Base-by-base conservation (phyloP, 92 coral and sea anemone species). In the Porites rus region DNA sequence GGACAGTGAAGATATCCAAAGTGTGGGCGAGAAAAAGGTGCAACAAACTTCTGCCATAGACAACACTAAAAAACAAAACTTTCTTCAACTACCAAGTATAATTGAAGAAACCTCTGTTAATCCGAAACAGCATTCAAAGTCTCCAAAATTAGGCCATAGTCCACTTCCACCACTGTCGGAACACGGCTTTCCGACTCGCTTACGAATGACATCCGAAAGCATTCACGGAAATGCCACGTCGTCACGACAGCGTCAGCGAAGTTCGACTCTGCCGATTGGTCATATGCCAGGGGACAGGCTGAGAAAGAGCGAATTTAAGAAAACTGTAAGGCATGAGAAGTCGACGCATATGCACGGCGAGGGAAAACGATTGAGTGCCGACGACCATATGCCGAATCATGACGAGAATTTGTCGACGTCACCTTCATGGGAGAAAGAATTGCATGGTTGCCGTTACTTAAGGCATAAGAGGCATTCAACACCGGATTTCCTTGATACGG, bases 361-460 rank as follows among this genome's bases (percentile, higher is more conserved):
- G 20, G 88, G 77, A 59, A 65, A 38, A 68, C 83, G 83, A 76
- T 51, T 77, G 5, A 68, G 69, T 38, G 46, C 46, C 81, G 82
- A 76, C 58, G 88, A 75, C 61, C 61, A 56, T 16, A 65, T n/a
- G 67, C 69, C 83, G 50, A 60, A 31, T 60, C 87, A 51, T 38
- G 46, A 67, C 65, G 87, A 74, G 60, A 25, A 58, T 19, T 51
- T 46, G 21, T n/a, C 2, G 43, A 25, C 60, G 87, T 22, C 75
- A 7, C 3, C 38, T 22, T 63, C 90, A 56, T 90, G 93, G 93
- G 75, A 80, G 28, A 83, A 82, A 63, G 88, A 91, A 31, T 22
- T 91, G 51, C 74, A 62, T 31, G 74, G 69, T 28, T 91, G 93
- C 31, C 93, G 91, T 19, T 91, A 91, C 75, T 53, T 91, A 65